phyloP scores from a whole-genome alignment of 2,113 vertebrate genomes.

The Muntiacus muntjak region DNA sequence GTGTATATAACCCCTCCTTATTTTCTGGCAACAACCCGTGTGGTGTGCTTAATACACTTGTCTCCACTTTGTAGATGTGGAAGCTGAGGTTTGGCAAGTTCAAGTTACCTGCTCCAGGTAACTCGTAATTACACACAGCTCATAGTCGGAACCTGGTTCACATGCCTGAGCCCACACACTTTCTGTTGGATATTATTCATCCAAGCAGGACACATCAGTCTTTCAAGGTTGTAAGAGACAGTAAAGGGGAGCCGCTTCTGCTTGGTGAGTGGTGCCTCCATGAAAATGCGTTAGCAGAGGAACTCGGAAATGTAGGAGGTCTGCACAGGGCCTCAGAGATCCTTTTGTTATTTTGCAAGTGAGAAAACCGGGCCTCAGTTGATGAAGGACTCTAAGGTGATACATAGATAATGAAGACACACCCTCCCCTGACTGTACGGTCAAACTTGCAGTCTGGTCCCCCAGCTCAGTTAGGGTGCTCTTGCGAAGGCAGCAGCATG shows the following conservation, averaged over 20 bases:
- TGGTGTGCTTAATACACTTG: accelerated
- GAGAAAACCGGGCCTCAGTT: neutral
- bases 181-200: neutral
- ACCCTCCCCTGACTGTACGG: neutral
- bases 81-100: neutral
- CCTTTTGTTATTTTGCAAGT: neutral
- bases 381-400: neutral
- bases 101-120: neutral
- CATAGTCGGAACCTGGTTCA: neutral
- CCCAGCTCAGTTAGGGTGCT: neutral
- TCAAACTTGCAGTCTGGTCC: neutral
- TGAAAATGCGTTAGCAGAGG: neutral
- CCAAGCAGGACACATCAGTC: neutral
- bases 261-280: accelerated
- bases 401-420: neutral
- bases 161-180: neutral
- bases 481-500: no score
- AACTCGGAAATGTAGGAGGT: neutral
- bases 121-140: neutral
- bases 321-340: neutral
- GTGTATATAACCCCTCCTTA: neutral
- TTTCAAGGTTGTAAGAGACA: neutral
- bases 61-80: neutral
- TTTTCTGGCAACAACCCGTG: neutral
- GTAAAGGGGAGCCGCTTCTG: neutral